These are phyloP conservation scores for Riptortus pedestris DNA, from an alignment of 1,140 invertebrate genomes.

Conservation along the genomic window DNA sequence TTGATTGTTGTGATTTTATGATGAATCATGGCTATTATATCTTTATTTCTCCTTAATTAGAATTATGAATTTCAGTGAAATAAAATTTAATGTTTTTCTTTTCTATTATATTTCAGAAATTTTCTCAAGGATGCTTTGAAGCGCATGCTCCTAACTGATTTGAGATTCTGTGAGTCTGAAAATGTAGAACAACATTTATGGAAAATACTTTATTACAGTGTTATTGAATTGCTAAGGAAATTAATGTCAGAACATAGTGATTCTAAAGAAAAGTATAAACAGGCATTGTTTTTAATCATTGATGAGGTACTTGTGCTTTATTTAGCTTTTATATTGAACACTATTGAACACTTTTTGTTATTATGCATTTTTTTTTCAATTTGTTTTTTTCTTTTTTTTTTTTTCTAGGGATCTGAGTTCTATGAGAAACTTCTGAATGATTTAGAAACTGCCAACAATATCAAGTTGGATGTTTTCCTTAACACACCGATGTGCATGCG, in stretches of 20 bases:
- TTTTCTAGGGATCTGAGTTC: conserved; percentile 52
- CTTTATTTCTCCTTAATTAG: too few relatives aligned
- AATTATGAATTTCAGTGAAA: too few relatives aligned
- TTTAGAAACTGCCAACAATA: conserved; percentile 58
- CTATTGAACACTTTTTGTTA: background rate
- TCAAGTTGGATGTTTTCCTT: conserved; percentile 56
- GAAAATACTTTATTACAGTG: conserved; percentile 84
- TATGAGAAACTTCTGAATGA: conserved; percentile 63
- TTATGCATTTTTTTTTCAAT: conserved; percentile 1
- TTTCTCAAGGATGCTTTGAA: conserved; percentile 62
- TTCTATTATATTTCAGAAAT: too few relatives aligned
- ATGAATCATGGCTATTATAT: too few relatives aligned
- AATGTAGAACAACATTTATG: conserved; percentile 85
- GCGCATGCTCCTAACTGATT: conserved; percentile 63
- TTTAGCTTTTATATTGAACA: background rate
- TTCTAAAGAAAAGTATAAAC: conserved; percentile 50
- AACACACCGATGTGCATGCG: conserved; percentile 38
- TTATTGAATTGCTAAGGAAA: conserved; percentile 72
- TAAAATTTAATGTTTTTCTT: too few relatives aligned
- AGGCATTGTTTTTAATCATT: conserved; percentile 58
- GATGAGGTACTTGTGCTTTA: conserved; percentile 46
- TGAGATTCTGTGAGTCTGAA: conserved; percentile 78
- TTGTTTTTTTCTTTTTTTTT: conserved; percentile 22
- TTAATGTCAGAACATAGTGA: conserved; percentile 43
- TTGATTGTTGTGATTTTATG: too few relatives aligned